Base-by-base conservation (phyloP, 2,888 invertebrate genomes). In the Yponomeuta plumbellus region DNA sequence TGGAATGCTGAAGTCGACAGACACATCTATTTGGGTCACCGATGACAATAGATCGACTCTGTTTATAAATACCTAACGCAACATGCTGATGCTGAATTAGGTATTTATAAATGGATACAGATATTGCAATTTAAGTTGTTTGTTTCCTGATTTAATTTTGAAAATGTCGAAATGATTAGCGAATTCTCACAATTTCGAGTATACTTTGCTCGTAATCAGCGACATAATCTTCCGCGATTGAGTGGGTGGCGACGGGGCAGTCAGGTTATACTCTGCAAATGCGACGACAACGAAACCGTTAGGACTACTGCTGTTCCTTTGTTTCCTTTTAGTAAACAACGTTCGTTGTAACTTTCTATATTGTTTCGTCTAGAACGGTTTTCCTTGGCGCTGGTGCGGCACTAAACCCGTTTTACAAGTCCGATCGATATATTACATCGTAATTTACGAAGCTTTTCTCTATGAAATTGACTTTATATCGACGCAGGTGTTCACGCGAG, bases 11-110 rank as follows among this genome's bases (percentile, higher is more conserved):
- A 63, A 39, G 63, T 20, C 63, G 63, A 34, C 64, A 52, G 44
- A 64, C 64, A 52, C 56, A 56, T 75, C 69, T 72, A 80, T 77
- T 73, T 80, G 71, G 79, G 79, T 78, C 80, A 75, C 71, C 69
- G 21, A 17, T 77, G 75, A 81, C 81, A 81, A 82, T 80, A 75
- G 79, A 74, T 70, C 34, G 34, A 39, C 20, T 26, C 59, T 73
- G 76, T 74, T 75, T 74, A 77, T 74, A 79, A 73, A 75, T 71
- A 73, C 44, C 39, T 20, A 59, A 22, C 59, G 59, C 59, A 59
- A 21, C 23, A 59, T n/a, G 22, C 21, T 59, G 59, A 20, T 59
- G 21, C n/a, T n/a, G n/a, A n/a, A n/a, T n/a, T n/a, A n/a, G 13
- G 13, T 17, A 2, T 52, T 52, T 52, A 2, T n/a, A n/a, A n/a